Base-by-base conservation (phyloP, 2,797 vertebrate genomes). In the Pteropus rufus region DNA sequence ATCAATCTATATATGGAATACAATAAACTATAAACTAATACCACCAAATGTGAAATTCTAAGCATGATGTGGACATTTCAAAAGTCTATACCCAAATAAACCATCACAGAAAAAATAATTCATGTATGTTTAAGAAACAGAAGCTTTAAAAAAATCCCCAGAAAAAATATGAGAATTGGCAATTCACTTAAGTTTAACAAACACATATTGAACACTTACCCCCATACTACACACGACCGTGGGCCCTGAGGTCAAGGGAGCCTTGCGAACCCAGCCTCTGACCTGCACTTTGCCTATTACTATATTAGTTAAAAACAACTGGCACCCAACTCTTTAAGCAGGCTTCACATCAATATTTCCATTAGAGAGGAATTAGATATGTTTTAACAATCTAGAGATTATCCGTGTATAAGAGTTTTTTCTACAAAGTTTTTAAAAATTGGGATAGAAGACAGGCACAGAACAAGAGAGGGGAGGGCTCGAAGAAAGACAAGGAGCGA, bases 111-210 rank as follows among this genome's bases (percentile, higher is more conserved):
- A 67, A 94, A 95, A 94, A 75, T 31, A 70, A 82, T 41, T 89
- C 41, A 77, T 6, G 77, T 52, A 39, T 70, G n/a, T 84, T 93
- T 69, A 75, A 92, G 77, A 92, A 96, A 75, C 39, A 67, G 56
- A 93, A 93, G 23, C 73, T 64, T 49, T 9, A 67, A 82, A 88
- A 89, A 69, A 44, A 64, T n/a, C 10, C 9, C 21, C 4, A 31
- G 0, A 31, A 19, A 46, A 18, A 16, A 49, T 52, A 36, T 49
- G 46, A 39, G 34, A 72, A 73, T 5, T 77, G 64, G 41, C 36
- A 73, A 41, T 93, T 95, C 31, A 67, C 41, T 44, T 89, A 81
- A 91, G 72, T 39, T 46, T 86, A 52, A 82, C 11, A 67, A 70
- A 54, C 19, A 29, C 10, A 60, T 10, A 31, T 12, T 31, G n/a